phyloP scores from a whole-genome alignment of 2,113 vertebrate species.

The Mastomys coucha region DNA sequence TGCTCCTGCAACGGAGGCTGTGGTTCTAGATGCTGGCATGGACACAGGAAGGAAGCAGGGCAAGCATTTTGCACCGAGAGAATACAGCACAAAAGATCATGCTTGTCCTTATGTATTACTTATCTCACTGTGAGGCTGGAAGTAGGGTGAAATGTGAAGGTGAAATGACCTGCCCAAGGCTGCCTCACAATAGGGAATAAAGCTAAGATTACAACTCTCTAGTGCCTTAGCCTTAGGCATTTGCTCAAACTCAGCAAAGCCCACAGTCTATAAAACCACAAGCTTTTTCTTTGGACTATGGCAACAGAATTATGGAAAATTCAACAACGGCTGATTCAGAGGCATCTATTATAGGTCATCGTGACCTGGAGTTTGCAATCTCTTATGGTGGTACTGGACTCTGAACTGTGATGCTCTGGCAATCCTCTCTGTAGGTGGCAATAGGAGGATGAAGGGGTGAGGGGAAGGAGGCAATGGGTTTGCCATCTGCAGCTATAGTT shows the following conservation, averaged over 20 bases:
- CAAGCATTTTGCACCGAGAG: neutral
- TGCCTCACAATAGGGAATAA: neutral
- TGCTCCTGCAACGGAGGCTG: neutral
- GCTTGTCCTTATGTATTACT: neutral
- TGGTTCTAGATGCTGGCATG: neutral
- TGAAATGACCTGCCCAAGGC: slow-evolving; percentile 52
- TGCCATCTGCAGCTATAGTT: no score
- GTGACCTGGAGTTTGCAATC: neutral
- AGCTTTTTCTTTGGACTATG: neutral
- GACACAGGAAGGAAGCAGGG: neutral
- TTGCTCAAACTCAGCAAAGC: slow-evolving; percentile 7
- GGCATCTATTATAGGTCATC: no score
- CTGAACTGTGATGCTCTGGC: neutral
- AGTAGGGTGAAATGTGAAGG: neutral
- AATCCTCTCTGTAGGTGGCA: neutral
- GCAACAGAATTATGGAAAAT: neutral
- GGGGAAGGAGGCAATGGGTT: neutral
- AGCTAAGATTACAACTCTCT: slow-evolving; percentile 14
- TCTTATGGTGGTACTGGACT: neutral
- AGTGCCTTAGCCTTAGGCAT: slow-evolving; percentile 1
- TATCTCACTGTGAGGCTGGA: slow-evolving; percentile 6
- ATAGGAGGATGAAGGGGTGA: neutral
- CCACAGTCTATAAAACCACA: neutral
- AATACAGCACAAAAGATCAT: neutral
- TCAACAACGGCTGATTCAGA: neutral